These are phyloP conservation scores for Conomelus anceps DNA, from an alignment of 2,888 invertebrate genomes.

Conservation along the genomic window DNA sequence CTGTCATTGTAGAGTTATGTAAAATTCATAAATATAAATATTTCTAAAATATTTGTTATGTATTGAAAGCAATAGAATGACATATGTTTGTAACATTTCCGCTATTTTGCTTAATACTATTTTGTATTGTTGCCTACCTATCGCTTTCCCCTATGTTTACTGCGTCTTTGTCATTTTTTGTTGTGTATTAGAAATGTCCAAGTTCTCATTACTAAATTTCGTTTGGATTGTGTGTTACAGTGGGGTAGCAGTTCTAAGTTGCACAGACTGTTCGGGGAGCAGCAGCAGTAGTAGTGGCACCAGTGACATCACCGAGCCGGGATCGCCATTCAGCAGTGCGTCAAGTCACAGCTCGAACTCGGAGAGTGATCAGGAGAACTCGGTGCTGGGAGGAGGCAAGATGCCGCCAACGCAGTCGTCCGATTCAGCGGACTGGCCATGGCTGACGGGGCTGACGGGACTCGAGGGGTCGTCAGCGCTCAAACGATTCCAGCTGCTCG, in stretches of 20 bases:
- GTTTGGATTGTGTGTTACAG: slow-evolving; percentile 50
- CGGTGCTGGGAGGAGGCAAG: slow-evolving; percentile 41
- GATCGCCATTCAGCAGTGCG: slow-evolving; percentile 71
- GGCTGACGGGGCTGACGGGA: slow-evolving; percentile 19
- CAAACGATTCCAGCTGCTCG: slow-evolving; percentile 4
- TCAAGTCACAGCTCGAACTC: slow-evolving; percentile 14
- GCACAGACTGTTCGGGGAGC: slow-evolving; percentile 53
- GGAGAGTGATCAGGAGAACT: slow-evolving; percentile 34
- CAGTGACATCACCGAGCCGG: slow-evolving; percentile 81
- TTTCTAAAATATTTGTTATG: no score
- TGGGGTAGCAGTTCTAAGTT: slow-evolving; percentile 75
- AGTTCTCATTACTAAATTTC: no score
- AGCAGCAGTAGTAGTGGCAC: slow-evolving; percentile 57
- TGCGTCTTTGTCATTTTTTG: neutral
- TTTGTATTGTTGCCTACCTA: no score
- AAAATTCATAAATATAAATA: no score
- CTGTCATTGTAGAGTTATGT: no score
- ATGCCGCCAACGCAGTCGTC: slow-evolving; percentile 34
- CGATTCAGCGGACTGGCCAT: slow-evolving; percentile 25
- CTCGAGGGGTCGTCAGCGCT: neutral
- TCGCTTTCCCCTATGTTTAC: neutral
- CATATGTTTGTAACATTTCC: no score
- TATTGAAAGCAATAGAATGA: no score
- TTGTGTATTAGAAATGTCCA: neutral
- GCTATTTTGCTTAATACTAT: no score